Evolutionary conservation across 2,113 vertebrate species (phyloP), one percentile per base, ranked within the genome.

Genomic region (Neolamprologus toae): DNA sequence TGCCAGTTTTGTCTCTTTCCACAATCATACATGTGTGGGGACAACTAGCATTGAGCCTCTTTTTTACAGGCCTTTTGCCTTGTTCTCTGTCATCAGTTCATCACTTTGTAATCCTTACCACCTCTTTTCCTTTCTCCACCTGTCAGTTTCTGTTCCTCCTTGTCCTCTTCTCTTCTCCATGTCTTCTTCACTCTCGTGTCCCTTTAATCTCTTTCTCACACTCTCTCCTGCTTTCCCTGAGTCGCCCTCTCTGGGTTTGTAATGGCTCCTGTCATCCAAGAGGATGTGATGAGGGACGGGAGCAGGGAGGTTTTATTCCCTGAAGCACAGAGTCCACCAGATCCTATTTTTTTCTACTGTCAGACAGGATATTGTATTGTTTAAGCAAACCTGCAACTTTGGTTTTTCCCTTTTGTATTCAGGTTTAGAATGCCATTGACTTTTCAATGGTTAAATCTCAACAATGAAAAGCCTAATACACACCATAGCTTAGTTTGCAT

Each of bases 201-300:
- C 83, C 88, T 89, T 94, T 91, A 87, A 93, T 94, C 90, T 94
- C 68, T 21, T 54, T 51, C 83, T 81, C 49, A 13, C 76, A 82
- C 81, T 89, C 84, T 45, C 37, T 3, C 71, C 31, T 85, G 83
- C 71, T 83, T 79, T 81, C 83, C 26, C 82, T 81, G 80, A 9
- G 19, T 55, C 47, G 2, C 66, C 49, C 53, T 88, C 89, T 87
- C 89, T 3, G 66, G 81, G 57, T 83, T 57, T 49, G 82, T 89
- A 93, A 90, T 90, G 91, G 85, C 90, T 91, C 16, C 90, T 89
- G 92, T 94, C 92, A 91, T 90, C 80, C 47, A 33, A 42, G 89
- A 84, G 84, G 89, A 92, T 42, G 79, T 83, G 90, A 89, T 80
- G 91, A 90, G 83, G 78, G 63, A 88, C n/a, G 7, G 45, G 76